These are phyloP conservation scores for Calidris pygmaea DNA, from an alignment of 2,113 vertebrate species.

Conservation along the genomic window DNA sequence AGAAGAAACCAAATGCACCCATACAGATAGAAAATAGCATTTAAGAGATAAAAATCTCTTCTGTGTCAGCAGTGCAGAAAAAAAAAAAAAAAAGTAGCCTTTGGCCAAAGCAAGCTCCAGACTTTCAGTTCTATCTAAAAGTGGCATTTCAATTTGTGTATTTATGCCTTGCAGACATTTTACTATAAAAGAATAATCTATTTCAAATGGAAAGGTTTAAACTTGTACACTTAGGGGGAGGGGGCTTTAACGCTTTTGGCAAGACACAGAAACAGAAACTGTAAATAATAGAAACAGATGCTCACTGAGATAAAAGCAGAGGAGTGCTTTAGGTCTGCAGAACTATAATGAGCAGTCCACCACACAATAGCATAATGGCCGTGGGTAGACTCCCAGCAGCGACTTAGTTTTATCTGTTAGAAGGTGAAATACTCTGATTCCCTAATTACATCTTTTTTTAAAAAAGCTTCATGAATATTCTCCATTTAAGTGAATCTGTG, in stretches of 20 bases:
- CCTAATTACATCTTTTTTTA: neutral
- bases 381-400: neutral
- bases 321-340: neutral
- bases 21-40: constrained; percentile 47
- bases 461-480: neutral
- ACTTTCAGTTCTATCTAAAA: constrained; percentile 53
- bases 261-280: constrained; percentile 53
- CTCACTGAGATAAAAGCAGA: neutral
- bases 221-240: constrained; percentile 12
- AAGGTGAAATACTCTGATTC: neutral
- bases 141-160: constrained; percentile 64
- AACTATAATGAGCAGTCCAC: neutral
- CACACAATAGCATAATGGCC: neutral
- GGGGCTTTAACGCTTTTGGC: constrained; percentile 29
- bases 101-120: constrained; percentile 44
- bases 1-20: constrained; percentile 26
- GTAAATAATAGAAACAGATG: constrained; percentile 64
- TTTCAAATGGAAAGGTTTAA: constrained; percentile 68
- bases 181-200: constrained; percentile 71
- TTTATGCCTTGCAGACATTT: constrained; percentile 69
- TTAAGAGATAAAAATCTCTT: constrained; percentile 56
- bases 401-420: neutral
- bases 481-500: neutral
- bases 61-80: neutral
- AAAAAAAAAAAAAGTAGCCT: neutral